phyloP scores from a whole-genome alignment of 2,113 vertebrate genomes.

The Lynx canadensis region DNA sequence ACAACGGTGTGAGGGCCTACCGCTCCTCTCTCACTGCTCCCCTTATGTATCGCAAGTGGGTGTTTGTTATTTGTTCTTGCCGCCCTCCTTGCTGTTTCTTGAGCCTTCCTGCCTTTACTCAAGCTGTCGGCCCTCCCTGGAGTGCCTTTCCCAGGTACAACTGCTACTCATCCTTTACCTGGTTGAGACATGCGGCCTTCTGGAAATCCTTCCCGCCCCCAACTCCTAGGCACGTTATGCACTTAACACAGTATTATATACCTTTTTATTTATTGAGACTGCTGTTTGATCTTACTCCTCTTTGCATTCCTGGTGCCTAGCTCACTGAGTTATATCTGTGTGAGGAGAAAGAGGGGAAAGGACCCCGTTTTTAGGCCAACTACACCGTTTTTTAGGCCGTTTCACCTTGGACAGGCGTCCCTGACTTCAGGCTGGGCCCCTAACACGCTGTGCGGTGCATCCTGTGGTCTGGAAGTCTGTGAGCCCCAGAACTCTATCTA shows the following conservation, averaged over 20 bases:
- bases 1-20: background rate
- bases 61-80: background rate
- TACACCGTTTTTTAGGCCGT: background rate
- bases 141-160: background rate
- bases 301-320: background rate
- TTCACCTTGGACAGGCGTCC: background rate
- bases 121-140: background rate
- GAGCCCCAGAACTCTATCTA: background rate
- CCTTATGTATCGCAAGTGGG: background rate
- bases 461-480: background rate
- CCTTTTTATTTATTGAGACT: background rate
- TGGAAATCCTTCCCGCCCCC: background rate
- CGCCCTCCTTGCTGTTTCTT: background rate
- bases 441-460: background rate
- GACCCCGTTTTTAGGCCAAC: background rate
- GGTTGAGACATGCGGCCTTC: background rate
- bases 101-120: background rate
- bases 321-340: background rate
- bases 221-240: background rate
- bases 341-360: background rate
- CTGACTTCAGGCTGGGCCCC: background rate
- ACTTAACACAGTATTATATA: background rate
- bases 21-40: background rate
- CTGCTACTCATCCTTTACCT: background rate
- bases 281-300: background rate